Evolutionary conservation across 2,113 vertebrate species (phyloP).

Genomic region (Chitala chitala): DNA sequence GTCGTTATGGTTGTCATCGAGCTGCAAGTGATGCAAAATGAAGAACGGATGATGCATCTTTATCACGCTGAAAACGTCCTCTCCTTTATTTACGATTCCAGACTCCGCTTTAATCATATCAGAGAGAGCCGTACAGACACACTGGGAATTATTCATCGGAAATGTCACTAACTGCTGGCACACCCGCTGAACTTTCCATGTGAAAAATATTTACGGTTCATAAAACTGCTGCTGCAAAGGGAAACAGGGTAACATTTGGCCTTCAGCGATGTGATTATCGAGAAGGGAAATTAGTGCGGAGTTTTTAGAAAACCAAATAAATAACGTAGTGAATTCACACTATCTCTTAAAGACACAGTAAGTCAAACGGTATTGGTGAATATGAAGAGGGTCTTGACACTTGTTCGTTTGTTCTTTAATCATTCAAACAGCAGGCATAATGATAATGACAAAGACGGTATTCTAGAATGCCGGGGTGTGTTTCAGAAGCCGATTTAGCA

Average conservation of each 20-base stretch:
- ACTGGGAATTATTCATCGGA: constrained; percentile 22
- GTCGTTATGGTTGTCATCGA: constrained; percentile 16
- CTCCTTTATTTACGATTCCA: constrained; percentile 29
- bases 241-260: not conserved
- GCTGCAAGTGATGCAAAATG: constrained; percentile 18
- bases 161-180: not conserved
- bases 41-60: constrained; percentile 23
- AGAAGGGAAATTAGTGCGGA: not conserved
- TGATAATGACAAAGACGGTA: too few relatives aligned
- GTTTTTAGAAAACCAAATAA: not conserved
- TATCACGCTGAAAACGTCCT: constrained; percentile 19
- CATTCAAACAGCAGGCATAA: too few relatives aligned
- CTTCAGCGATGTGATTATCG: not conserved
- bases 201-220: not conserved
- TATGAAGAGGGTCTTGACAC: too few relatives aligned
- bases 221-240: not conserved
- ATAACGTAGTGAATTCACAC: not conserved
- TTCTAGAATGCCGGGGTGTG: too few relatives aligned
- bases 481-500: too few relatives aligned
- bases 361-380: too few relatives aligned
- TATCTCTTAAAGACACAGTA: not conserved
- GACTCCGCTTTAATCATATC: constrained; percentile 28
- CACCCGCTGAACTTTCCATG: not conserved
- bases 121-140: constrained; percentile 29
- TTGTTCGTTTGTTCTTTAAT: too few relatives aligned